Percentiles rank a stretch among this genome's conserved stretches.
Conservation (phyloP, 2,113 vertebrate genomes). For the Pterophyllum scalare region DNA sequence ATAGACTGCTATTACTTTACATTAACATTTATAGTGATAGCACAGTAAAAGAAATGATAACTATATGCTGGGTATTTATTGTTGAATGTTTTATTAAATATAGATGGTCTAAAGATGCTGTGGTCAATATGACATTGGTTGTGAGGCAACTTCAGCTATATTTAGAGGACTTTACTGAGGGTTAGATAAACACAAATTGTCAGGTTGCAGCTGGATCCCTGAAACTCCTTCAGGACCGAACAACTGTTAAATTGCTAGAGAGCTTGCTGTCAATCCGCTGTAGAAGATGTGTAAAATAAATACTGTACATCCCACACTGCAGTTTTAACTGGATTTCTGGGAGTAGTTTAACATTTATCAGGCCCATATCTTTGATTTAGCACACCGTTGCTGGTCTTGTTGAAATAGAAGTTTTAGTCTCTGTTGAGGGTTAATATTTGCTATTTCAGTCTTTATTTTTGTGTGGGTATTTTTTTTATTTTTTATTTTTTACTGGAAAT, state of each 20-base stretch:
- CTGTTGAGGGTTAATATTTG: not conserved
- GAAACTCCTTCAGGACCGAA: not conserved
- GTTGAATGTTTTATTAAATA: not conserved
- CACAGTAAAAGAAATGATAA: not conserved
- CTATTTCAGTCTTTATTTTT: not conserved
- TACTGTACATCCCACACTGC: not conserved
- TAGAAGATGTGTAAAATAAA: not conserved
- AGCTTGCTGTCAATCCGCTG: not conserved
- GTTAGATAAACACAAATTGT: slow-evolving; percentile 3
- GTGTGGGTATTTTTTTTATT: no score
- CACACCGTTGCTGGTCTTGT: not conserved
- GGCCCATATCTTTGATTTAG: not conserved
- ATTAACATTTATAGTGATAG: not conserved
- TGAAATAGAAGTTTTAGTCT: not conserved
- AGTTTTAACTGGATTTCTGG: not conserved
- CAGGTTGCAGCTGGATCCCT: slow-evolving; percentile 13
- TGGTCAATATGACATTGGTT: not conserved
- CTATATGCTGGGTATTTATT: not conserved
- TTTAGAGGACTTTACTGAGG: slow-evolving; percentile 1
- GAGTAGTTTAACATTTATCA: not conserved
- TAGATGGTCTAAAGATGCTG: not conserved
- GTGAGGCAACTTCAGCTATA: slow-evolving; percentile 3
- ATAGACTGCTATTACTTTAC: not conserved
- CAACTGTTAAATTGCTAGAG: slow-evolving; percentile 1
- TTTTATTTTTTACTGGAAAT: not conserved